Evolutionary conservation across 1,140 invertebrate species (phyloP).

Genomic region (Temnothorax nylanderi): DNA sequence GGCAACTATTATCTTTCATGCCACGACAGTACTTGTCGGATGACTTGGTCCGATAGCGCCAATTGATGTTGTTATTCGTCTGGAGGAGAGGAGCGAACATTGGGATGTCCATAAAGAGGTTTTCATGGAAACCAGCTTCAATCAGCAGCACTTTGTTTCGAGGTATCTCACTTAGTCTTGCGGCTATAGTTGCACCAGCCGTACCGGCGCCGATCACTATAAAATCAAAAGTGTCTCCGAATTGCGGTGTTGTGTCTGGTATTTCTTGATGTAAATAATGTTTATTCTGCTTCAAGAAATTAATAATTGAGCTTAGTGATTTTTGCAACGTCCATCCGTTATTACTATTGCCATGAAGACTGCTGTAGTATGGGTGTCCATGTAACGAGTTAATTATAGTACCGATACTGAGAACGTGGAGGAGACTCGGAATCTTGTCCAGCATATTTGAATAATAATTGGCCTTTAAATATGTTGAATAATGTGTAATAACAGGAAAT

Average conservation of each 20-base stretch:
- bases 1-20: background rate
- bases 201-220: background rate
- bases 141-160: background rate
- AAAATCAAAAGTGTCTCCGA: background rate
- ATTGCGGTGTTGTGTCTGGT: background rate
- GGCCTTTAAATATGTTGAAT: background rate
- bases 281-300: background rate
- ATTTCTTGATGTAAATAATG: background rate
- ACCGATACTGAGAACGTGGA: background rate
- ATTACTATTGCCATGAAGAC: background rate
- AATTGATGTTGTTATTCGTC: background rate
- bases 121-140: background rate
- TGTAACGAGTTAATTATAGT: background rate
- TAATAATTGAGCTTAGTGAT: too few species aligned
- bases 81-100: accelerated
- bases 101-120: background rate
- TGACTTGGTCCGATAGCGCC: background rate
- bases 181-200: background rate
- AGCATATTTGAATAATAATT: background rate
- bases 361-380: background rate
- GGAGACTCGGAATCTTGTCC: background rate
- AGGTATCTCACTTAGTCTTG: background rate
- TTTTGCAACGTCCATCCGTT: background rate
- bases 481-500: background rate
- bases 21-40: background rate